phyloP scores from a whole-genome alignment of 2,113 vertebrate genomes.

The Tylochromis polylepis region DNA sequence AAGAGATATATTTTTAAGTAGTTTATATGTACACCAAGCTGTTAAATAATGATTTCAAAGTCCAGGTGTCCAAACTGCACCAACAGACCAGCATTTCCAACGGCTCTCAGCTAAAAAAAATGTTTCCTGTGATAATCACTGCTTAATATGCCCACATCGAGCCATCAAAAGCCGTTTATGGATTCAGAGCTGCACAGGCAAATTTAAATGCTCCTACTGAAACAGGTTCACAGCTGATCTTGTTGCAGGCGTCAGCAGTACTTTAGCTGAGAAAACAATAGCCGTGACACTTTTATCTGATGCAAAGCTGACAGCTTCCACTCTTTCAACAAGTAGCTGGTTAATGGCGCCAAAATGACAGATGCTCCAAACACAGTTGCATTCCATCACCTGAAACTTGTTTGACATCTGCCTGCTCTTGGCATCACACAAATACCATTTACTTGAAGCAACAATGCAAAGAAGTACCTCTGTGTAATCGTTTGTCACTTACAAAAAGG shows the following conservation, averaged over 20 bases:
- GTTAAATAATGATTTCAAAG: slow-evolving; percentile 29
- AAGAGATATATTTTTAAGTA: slow-evolving; percentile 15
- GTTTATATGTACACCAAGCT: slow-evolving; percentile 32
- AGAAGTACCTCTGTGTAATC: slow-evolving; percentile 38
- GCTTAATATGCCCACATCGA: neutral
- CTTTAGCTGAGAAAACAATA: slow-evolving; percentile 55
- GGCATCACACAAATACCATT: slow-evolving; percentile 50
- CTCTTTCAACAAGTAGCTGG: slow-evolving; percentile 58
- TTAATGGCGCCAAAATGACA: slow-evolving; percentile 66
- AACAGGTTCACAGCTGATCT: slow-evolving; percentile 31
- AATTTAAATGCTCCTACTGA: slow-evolving; percentile 16
- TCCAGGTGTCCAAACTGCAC: neutral
- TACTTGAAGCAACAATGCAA: slow-evolving; percentile 51
- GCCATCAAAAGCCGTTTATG: neutral
- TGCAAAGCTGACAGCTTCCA: slow-evolving; percentile 57
- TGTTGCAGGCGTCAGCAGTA: slow-evolving; percentile 30
- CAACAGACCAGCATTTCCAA: slow-evolving; percentile 8
- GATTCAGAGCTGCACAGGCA: neutral
- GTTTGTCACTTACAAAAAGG: slow-evolving; percentile 12
- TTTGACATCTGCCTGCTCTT: slow-evolving; percentile 63
- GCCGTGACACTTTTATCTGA: slow-evolving; percentile 49
- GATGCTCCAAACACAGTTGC: slow-evolving; percentile 54
- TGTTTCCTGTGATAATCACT: neutral
- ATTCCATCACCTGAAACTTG: slow-evolving; percentile 61
- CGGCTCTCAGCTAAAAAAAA: neutral